phyloP scores from a whole-genome alignment of 2,797 vertebrate species.

The Lophotriccus pileatus region DNA sequence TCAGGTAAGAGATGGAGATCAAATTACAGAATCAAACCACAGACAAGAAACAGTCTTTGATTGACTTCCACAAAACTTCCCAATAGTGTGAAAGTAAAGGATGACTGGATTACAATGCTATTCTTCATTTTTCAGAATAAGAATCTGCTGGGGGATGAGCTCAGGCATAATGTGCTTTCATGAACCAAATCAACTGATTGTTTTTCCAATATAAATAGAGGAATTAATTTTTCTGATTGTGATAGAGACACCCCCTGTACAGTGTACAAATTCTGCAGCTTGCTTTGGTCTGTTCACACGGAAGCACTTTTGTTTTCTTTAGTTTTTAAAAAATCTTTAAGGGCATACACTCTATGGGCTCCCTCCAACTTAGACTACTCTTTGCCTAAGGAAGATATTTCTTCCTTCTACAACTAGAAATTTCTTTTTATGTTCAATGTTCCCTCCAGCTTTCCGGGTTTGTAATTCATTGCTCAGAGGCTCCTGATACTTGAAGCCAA shows the following conservation, averaged over 20 bases:
- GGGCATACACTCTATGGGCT: neutral
- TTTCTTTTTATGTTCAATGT: neutral
- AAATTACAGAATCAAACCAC: neutral
- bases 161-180: neutral
- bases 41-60: neutral
- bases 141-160: neutral
- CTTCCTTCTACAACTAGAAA: neutral
- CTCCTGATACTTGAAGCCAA: neutral
- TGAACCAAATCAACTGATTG: neutral
- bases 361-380: neutral
- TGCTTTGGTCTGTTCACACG: neutral
- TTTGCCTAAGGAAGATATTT: neutral
- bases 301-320: neutral
- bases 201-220: neutral
- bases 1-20: neutral
- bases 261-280: neutral
- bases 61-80: neutral
- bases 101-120: neutral
- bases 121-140: neutral
- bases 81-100: neutral
- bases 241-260: neutral
- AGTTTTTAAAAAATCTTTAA: neutral
- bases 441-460: neutral
- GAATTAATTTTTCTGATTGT: neutral
- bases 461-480: neutral